These are phyloP conservation scores for Chrysocyon brachyurus DNA, from an alignment of 2,797 vertebrate species.

Conservation along the genomic window DNA sequence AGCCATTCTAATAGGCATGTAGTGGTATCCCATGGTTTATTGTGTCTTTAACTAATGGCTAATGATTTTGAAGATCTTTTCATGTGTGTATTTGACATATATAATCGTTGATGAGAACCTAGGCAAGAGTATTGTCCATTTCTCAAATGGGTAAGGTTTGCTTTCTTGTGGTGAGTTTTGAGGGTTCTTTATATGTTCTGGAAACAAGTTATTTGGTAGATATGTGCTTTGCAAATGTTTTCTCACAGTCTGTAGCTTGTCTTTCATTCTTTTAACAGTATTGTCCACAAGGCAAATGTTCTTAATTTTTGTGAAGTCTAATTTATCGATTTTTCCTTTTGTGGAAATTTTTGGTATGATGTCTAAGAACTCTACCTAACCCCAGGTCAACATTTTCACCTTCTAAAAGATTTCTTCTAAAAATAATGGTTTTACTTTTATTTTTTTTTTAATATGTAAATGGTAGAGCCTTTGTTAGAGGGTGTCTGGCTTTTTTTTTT, in stretches of 20 bases:
- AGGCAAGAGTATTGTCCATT: not conserved
- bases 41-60: conserved; percentile 6
- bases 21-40: not conserved
- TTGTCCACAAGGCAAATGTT: conserved; percentile 1
- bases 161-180: not conserved
- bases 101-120: not conserved
- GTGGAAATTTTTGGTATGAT: not conserved
- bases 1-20: not conserved
- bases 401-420: conserved; percentile 6
- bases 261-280: not conserved
- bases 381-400: not conserved
- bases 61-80: conserved; percentile 19
- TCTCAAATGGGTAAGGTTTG: not conserved
- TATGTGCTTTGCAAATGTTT: conserved; percentile 51
- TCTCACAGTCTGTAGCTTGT: not conserved
- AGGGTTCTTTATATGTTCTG: not conserved
- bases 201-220: not conserved
- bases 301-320: conserved; percentile 25
- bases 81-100: not conserved
- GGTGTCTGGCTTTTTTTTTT: not conserved
- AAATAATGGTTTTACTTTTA: not conserved
- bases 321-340: not conserved
- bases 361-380: conserved; percentile 32
- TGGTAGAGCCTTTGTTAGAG: no score
- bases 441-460: not conserved